Base-by-base conservation (phyloP, 1,140 invertebrate species). In the Drosophila arizonae region DNA sequence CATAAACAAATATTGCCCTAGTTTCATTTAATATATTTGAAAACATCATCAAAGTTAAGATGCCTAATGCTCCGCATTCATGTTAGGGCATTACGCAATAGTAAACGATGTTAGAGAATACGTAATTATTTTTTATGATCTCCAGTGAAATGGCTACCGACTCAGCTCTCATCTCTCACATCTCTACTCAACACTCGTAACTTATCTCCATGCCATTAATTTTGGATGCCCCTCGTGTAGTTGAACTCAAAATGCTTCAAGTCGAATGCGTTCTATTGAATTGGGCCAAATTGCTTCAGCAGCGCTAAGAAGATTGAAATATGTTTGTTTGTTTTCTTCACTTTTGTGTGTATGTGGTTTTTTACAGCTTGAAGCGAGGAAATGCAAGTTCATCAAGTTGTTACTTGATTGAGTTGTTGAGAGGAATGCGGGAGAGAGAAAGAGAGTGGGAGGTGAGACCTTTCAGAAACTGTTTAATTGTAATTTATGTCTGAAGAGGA, bases 121-220 rank as follows among this genome's bases (percentile, higher is more conserved):
- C 61, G 77, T 87, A 86, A 86, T 86, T 86, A 87, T 87, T 86
- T 85, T 86, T 86, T 82, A 87, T 87, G 78, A 81, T 79, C 79
- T 69, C 52, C 58, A 67, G 62, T 70, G 75, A 78, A 86, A 73
- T 70, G 78, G 76, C 81, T 85, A 87, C 81, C 77, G 70, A 63
- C 77, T 74, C 63, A 55, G 63, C 51, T 28, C 68, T 55, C 48
- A 64, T 36, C 56, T 56, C 64, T 60, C 36, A n/a, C 6, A 5
- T 33, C 63, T 55, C 64, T 17, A 66, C 64, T 54, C 36, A 10
- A 8, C 30, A 8, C 33, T 60, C 30, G 50, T 46, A 64, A 69
- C 57, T 65, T 75, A 60, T 60, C 58, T 68, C 68, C 61, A 50
- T 52, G 65, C 48, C 58, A 67, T 66, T 73, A 51, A 57, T 69